Conservation (phyloP, 2,888 invertebrate genomes). For the Athalia circularis region DNA sequence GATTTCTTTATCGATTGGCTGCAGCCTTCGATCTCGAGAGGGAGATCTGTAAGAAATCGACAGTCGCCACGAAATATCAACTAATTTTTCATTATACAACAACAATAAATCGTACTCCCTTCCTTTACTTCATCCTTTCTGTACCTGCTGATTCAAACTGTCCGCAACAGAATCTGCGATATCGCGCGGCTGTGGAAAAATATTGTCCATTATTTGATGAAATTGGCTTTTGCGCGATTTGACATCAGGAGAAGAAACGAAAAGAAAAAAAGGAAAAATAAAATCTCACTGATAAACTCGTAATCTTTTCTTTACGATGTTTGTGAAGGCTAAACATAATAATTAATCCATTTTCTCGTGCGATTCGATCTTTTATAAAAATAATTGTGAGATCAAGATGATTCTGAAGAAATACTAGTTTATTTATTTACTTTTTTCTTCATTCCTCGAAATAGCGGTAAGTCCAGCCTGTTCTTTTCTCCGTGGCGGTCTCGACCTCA, state of each 20-base stretch:
- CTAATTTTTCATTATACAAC: neutral
- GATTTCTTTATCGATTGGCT: too few relatives aligned
- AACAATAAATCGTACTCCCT: constrained; percentile 2
- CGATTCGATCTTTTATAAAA: too few relatives aligned
- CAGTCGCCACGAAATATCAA: constrained; percentile 12
- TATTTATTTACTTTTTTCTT: neutral
- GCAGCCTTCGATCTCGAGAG: neutral
- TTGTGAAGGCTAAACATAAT: too few relatives aligned
- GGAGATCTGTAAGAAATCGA: too few relatives aligned
- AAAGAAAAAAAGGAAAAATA: neutral
- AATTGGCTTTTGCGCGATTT: neutral
- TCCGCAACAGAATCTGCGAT: constrained; percentile 25
- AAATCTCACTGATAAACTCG: neutral
- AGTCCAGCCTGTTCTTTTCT: neutral
- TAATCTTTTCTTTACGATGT: too few relatives aligned
- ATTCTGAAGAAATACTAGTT: too few relatives aligned
- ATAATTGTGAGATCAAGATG: too few relatives aligned
- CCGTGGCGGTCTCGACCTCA: constrained; percentile 42
- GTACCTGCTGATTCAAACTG: neutral
- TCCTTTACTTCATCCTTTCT: neutral
- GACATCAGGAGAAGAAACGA: too few relatives aligned
- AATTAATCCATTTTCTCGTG: too few relatives aligned
- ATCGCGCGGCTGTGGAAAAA: neutral
- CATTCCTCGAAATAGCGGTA: constrained; percentile 37
- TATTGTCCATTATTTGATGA: constrained; percentile 2